phyloP scores from a whole-genome alignment of 2,797 vertebrate genomes.

The Siniperca obscura region DNA sequence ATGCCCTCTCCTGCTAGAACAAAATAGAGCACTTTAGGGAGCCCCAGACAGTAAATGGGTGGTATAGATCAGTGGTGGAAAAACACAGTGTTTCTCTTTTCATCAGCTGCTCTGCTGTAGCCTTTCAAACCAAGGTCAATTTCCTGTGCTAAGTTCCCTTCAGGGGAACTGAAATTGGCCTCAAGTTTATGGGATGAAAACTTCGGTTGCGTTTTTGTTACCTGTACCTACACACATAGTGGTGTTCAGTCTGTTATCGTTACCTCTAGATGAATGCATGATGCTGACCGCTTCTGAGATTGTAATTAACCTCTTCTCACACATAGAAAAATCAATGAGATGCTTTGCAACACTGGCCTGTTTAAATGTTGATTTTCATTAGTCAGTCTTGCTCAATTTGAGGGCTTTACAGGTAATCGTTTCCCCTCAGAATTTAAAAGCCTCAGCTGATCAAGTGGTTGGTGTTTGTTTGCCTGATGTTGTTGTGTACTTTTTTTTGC shows the following conservation, averaged over 20 bases:
- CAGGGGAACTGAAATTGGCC: conserved; percentile 28
- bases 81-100: conserved; percentile 56
- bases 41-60: conserved; percentile 47
- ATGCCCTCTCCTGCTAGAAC: conserved; percentile 27
- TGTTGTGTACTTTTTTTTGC: not conserved
- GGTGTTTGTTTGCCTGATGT: not conserved
- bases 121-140: conserved; percentile 47
- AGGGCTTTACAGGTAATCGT: conserved; percentile 39
- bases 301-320: conserved; percentile 77
- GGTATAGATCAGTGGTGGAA: conserved; percentile 52
- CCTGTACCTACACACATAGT: not conserved
- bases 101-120: conserved; percentile 33
- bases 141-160: conserved; percentile 14
- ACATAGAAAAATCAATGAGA: conserved; percentile 67
- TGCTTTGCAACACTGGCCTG: conserved; percentile 50
- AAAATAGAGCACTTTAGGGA: conserved; percentile 49
- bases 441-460: conserved; percentile 6
- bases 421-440: conserved; percentile 29
- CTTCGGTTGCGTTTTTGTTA: conserved; percentile 36
- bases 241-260: conserved; percentile 21
- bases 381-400: conserved; percentile 27
- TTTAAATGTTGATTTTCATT: conserved; percentile 59
- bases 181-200: conserved; percentile 39
- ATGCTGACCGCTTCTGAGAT: conserved; percentile 50
- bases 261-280: conserved; percentile 37